A percentile compares a stretch with the other conserved stretches of the same genome.
Conservation (phyloP, 64 coral and sea anemone genomes). For the Stichodactyla helianthus region DNA sequence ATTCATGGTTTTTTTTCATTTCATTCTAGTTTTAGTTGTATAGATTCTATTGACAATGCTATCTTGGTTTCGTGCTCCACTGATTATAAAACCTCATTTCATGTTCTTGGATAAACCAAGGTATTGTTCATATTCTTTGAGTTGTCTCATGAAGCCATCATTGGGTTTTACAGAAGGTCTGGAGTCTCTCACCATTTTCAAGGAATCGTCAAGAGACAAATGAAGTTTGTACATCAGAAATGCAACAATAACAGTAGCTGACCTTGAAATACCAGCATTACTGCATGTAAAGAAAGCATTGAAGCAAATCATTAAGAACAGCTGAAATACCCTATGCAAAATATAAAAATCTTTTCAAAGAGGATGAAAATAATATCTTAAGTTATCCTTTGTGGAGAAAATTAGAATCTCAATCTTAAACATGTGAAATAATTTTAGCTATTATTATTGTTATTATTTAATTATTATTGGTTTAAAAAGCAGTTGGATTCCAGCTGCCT, state of each 20-base stretch:
- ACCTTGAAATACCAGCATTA: slow-evolving; percentile 95
- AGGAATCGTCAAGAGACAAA: slow-evolving; percentile 45
- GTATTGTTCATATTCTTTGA: slow-evolving; percentile 53
- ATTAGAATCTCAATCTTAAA: too few species aligned
- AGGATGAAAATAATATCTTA: too few species aligned
- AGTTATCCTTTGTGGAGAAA: too few species aligned
- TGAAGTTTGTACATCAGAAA: slow-evolving; percentile 71
- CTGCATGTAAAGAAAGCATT: slow-evolving; percentile 17
- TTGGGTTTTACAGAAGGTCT: slow-evolving; percentile 84
- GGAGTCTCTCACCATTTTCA: slow-evolving; percentile 49
- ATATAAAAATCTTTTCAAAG: too few species aligned
- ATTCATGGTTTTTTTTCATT: not conserved
- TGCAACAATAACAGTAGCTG: slow-evolving; percentile 65
- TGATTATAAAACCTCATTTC: not conserved
- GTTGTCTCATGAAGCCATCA: slow-evolving; percentile 78
- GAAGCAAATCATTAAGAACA: not conserved
- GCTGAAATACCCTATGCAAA: too few species aligned
- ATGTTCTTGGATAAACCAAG: slow-evolving; percentile 19
- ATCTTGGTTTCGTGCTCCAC: not conserved
- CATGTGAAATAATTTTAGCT: too few species aligned
- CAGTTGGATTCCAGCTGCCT: not conserved
- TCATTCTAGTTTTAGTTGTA: not conserved
- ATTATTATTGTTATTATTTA: too few species aligned
- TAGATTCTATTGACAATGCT: not conserved
- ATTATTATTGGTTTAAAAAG: not conserved